A percentile compares a stretch with the other conserved stretches of the same genome.
Evolutionary conservation across 30 jellyfish, hydroid and myxozoan genomes (phyloP).

Genomic region (Hydractinia symbiolongicarpus): DNA sequence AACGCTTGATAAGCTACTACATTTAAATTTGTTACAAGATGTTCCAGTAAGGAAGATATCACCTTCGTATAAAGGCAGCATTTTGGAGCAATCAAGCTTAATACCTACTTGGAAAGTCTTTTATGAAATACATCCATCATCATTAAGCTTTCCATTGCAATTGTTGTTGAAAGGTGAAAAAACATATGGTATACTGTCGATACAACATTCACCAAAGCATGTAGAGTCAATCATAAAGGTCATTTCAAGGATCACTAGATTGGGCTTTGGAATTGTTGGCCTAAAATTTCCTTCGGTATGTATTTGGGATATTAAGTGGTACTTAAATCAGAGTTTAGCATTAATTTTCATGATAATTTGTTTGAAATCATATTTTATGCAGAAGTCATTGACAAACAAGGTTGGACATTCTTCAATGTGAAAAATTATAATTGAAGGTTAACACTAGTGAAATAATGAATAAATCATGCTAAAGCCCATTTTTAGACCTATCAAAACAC

Average conservation of each 20-base stretch:
- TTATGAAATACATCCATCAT: background rate
- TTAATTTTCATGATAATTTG: too few species aligned
- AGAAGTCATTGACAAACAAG: too few species aligned
- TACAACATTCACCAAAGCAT: background rate
- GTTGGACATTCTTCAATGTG: too few species aligned
- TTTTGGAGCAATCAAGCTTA: background rate
- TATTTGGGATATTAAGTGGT: background rate
- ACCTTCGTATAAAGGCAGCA: background rate
- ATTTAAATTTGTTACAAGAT: background rate
- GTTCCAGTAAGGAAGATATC: background rate
- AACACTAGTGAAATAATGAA: too few species aligned
- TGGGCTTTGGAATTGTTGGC: constrained; percentile 28
- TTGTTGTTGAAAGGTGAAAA: background rate
- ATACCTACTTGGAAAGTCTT: background rate
- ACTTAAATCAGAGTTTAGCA: background rate
- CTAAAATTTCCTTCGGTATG: constrained; percentile 26
- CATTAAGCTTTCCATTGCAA: constrained; percentile 2
- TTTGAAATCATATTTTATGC: too few species aligned
- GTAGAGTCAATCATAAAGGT: background rate
- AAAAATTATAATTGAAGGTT: too few species aligned
- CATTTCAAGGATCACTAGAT: constrained; percentile 1
- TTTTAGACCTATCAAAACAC: too few species aligned
- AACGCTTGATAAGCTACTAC: background rate
- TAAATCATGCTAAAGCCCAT: too few species aligned
- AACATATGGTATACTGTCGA: constrained; percentile 20